Conservation (phyloP, 2,888 invertebrate genomes). For the Cheilosia vulpina region DNA sequence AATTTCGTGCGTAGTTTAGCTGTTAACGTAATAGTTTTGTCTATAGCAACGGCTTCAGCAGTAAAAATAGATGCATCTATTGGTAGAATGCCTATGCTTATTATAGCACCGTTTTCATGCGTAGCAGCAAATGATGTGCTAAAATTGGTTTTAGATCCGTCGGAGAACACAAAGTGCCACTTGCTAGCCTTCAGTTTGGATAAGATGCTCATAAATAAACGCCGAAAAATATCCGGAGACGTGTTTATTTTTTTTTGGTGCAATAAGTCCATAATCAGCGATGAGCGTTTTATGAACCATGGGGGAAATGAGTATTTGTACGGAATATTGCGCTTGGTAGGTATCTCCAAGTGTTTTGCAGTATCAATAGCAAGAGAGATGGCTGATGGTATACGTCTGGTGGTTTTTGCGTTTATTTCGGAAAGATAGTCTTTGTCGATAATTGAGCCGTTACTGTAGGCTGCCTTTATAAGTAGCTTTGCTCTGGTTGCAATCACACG, state of each 20-base stretch:
- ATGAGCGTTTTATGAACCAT: too few relatives aligned
- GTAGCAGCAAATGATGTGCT: neutral
- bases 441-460: neutral
- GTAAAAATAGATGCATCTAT: neutral
- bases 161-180: neutral
- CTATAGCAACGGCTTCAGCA: too few relatives aligned
- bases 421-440: neutral
- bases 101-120: neutral
- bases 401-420: neutral
- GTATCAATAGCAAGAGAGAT: too few relatives aligned
- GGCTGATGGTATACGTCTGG: too few relatives aligned
- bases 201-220: neutral
- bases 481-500: neutral
- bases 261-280: too few relatives aligned
- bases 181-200: neutral
- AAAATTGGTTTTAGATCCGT: slow-evolving; percentile 2
- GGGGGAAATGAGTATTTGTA: too few relatives aligned
- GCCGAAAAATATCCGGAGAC: too few relatives aligned
- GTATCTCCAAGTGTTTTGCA: too few relatives aligned
- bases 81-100: neutral
- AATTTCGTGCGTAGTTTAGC: too few relatives aligned
- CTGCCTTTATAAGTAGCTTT: neutral
- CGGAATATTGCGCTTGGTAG: too few relatives aligned
- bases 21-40: too few relatives aligned
- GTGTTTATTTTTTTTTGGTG: too few relatives aligned